Conservation (phyloP, 2,797 vertebrate species). For the Mormyrus hasselquistii region DNA sequence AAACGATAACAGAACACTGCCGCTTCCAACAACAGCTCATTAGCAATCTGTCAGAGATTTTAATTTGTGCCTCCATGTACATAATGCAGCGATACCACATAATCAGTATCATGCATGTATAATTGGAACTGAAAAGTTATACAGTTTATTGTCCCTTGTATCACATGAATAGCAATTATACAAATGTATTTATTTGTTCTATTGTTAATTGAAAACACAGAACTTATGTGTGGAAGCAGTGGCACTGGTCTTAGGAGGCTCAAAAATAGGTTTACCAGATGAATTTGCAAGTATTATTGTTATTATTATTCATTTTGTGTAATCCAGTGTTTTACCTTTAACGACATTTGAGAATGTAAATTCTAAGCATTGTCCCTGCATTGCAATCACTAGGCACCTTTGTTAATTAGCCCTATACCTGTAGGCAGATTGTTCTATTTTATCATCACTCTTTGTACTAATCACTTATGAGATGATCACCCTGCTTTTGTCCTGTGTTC, state of each 20-base stretch:
- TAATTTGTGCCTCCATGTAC: conserved; percentile 56
- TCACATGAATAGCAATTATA: background rate
- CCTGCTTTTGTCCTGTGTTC: conserved; percentile 47
- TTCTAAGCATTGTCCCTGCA: conserved; percentile 64
- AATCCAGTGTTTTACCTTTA: background rate
- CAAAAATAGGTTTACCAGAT: background rate
- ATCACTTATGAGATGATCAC: conserved; percentile 57
- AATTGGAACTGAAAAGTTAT: conserved; percentile 42
- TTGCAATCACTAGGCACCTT: conserved; percentile 61
- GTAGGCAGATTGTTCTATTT: conserved; percentile 58
- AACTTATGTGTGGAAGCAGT: background rate
- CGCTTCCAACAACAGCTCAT: conserved; percentile 72
- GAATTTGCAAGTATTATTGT: background rate
- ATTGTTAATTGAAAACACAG: background rate
- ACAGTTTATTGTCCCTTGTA: conserved; percentile 23
- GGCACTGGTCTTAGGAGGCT: background rate
- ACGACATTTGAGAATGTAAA: conserved; percentile 68
- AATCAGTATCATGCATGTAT: conserved; percentile 35
- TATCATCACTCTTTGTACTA: conserved; percentile 56
- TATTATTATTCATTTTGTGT: background rate
- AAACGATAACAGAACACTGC: conserved; percentile 66
- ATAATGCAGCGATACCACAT: conserved; percentile 49
- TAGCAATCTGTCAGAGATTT: conserved; percentile 75
- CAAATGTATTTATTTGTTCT: background rate
- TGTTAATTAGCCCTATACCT: conserved; percentile 72